Percentiles rank a stretch among this genome's conserved stretches.
phyloP scores from a whole-genome alignment of 2,113 vertebrate genomes.

The Genyomyrus donnyi region DNA sequence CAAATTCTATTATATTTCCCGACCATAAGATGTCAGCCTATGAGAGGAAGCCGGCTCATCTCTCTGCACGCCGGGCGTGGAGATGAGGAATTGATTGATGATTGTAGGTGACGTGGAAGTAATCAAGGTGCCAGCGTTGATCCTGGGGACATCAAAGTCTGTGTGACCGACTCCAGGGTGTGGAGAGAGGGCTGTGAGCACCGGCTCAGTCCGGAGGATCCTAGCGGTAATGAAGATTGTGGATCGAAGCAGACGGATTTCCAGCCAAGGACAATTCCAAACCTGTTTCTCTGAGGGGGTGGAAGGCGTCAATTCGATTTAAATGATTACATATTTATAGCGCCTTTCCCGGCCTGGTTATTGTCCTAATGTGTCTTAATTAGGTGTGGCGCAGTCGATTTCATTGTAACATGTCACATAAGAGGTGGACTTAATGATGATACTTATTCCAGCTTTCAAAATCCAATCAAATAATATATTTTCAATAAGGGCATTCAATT shows the following conservation, averaged over 20 bases:
- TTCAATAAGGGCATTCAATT: neutral
- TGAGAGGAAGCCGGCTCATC: neutral
- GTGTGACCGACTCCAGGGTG: neutral
- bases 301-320: neutral
- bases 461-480: constrained; percentile 1
- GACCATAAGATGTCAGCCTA: neutral
- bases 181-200: no score
- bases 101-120: constrained; percentile 3
- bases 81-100: constrained; percentile 21
- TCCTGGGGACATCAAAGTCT: constrained; percentile 7
- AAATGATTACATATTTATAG: neutral
- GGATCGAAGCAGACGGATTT: neutral
- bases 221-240: neutral
- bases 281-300: neutral
- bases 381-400: neutral
- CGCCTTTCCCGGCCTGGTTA: neutral
- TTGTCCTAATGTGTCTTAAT: neutral
- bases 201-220: no score
- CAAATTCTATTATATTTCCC: neutral
- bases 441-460: neutral
- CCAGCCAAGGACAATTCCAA: neutral
- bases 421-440: neutral
- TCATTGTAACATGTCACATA: neutral
- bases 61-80: neutral
- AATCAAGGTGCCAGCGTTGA: constrained; percentile 6